Base-by-base conservation (phyloP, 2,888 invertebrate genomes). In the Ophion ventricosus region DNA sequence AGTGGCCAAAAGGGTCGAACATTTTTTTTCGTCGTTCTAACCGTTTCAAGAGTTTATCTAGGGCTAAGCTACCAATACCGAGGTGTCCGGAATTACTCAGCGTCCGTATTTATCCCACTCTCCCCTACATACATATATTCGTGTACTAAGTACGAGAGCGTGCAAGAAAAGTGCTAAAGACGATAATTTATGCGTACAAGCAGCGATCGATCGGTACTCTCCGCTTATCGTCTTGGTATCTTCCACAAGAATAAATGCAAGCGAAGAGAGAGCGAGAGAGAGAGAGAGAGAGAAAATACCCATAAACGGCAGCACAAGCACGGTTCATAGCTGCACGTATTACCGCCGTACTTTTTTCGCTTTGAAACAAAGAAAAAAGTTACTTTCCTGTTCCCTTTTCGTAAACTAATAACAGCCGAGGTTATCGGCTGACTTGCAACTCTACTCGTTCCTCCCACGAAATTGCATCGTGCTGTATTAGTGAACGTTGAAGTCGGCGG, bases 351-450 rank as follows among this genome's bases (percentile, higher is more conserved):
- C n/a, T 59, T 78, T 43, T 25, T 35, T 43, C 78, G 49, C 26
- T 74, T 59, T 63, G 29, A 35, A n/a, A 7, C 25, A n/a, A 7
- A 35, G n/a, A 35, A 35, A 17, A n/a, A 29, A 17, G 35, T 2
- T 76, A 49, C 57, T 59, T 69, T 29, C 40, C 63, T 49, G 40
- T 63, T 73, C 29, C 49, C 73, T 78, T 80, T 76, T 67, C 25
- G 73, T 66, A 78, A 85, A 82, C 82, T 75, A 82, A 84, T 82
- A 84, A 84, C 78, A 82, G 78, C 63, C 40, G 66, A 75, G 8
- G 69, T 82, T 82, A 82, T 82, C 74, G 69, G 56, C 82, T 54
- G 67, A 23, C 59, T 40, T 8, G 25, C 56, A 56, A 63, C 59
- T 56, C 66, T 69, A 20, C 67, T 77, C 40, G 14, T 35, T 64